Evolutionary conservation across 2,113 vertebrate genomes (phyloP).

Genomic region (Nipponia nippon): DNA sequence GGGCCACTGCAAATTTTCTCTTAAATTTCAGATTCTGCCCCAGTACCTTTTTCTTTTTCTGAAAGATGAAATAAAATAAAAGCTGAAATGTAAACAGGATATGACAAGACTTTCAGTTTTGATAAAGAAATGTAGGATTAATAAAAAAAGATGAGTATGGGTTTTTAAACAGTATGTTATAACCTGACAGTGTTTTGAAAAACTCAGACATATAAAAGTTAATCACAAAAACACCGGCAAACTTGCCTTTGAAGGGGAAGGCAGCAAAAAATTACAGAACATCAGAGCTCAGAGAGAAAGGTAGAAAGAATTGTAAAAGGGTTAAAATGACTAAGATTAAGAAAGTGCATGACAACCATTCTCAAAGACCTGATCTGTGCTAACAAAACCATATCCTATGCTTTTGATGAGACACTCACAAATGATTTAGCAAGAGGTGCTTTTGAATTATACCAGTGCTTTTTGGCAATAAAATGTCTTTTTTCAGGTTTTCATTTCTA

Average conservation of each 20-base stretch:
- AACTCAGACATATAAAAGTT: constrained; percentile 31
- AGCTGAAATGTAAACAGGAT: constrained; percentile 2
- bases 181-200: not conserved
- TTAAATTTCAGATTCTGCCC: not conserved
- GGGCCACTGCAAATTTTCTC: not conserved
- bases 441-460: constrained; percentile 70
- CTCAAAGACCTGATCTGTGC: constrained; percentile 42
- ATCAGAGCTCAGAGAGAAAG: not conserved
- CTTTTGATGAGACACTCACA: constrained; percentile 70
- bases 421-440: constrained; percentile 59
- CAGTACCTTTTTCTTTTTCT: not conserved
- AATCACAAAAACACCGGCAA: constrained; percentile 39
- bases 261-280: constrained; percentile 29
- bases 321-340: constrained; percentile 51
- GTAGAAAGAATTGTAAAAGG: constrained; percentile 27
- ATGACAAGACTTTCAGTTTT: not conserved
- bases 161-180: constrained; percentile 9
- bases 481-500: constrained; percentile 42
- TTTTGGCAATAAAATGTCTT: constrained; percentile 64
- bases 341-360: constrained; percentile 45
- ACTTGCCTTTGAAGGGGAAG: constrained; percentile 36
- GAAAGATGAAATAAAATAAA: not conserved
- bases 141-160: not conserved
- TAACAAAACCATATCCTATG: constrained; percentile 48
- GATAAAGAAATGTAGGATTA: not conserved